Evolutionary conservation across 2,797 vertebrate genomes (phyloP).

Genomic region (Sardinella longiceps): DNA sequence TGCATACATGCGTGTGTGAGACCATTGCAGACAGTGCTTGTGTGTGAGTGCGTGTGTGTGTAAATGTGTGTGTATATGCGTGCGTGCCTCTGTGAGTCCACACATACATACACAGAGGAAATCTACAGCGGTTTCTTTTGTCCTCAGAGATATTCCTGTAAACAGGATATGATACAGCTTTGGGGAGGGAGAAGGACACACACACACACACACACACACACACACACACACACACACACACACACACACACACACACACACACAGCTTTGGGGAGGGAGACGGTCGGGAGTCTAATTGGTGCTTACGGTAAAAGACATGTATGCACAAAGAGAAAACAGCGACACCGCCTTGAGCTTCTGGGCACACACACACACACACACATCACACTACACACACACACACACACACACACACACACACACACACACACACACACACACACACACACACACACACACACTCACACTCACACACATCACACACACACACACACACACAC

Average conservation of each 20-base stretch:
- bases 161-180: background rate
- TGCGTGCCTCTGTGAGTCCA: background rate
- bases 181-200: background rate
- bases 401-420: background rate
- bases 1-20: background rate
- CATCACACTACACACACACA: too few relatives aligned
- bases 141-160: background rate
- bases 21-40: background rate
- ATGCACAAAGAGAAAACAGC: background rate
- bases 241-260: too few relatives aligned
- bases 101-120: background rate
- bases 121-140: background rate
- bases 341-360: background rate
- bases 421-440: background rate
- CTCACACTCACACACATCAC: background rate
- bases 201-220: too few relatives aligned
- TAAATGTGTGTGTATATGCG: too few relatives aligned
- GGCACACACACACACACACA: background rate
- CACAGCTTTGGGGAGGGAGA: background rate
- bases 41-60: background rate
- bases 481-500: too few relatives aligned
- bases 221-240: too few relatives aligned
- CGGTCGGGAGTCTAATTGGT: background rate
- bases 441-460: background rate
- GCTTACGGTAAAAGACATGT: conserved; percentile 4